Evolutionary conservation across 2,888 invertebrate species (phyloP).

Genomic region (Pelosia muscerda): DNA sequence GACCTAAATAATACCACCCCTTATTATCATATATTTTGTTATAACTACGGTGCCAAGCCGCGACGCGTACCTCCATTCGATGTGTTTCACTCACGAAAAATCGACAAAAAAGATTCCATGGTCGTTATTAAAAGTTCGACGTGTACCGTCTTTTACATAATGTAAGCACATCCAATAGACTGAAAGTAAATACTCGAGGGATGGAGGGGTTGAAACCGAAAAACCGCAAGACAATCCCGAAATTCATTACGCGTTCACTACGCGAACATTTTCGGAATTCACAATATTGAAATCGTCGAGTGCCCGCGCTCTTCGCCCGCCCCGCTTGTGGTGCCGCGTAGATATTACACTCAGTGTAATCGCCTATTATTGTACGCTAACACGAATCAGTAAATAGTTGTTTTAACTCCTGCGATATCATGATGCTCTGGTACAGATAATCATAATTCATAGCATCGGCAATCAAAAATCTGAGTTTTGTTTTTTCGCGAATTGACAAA

Average conservation of each 20-base stretch:
- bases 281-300: conserved; percentile 83
- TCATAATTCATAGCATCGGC: background rate
- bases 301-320: conserved; percentile 53
- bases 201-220: conserved; percentile 72
- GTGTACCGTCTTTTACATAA: conserved; percentile 57
- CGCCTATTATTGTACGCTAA: conserved; percentile 71
- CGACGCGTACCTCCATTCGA: conserved; percentile 60
- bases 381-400: conserved; percentile 74
- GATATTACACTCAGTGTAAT: conserved; percentile 69
- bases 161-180: conserved; percentile 62
- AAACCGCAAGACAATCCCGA: conserved; percentile 85
- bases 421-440: conserved; percentile 8
- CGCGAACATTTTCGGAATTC: conserved; percentile 83
- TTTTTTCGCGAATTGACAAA: too few species aligned
- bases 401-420: conserved; percentile 43
- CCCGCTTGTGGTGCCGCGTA: conserved; percentile 25
- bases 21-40: conserved; percentile 79
- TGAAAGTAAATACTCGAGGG: conserved; percentile 68
- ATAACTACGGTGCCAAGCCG: conserved; percentile 69
- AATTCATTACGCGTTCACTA: conserved; percentile 83
- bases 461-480: background rate
- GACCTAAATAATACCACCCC: conserved; percentile 80
- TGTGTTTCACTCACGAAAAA: conserved; percentile 65
- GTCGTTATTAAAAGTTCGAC: conserved; percentile 57
- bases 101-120: conserved; percentile 51